Evolutionary conservation across 2,797 vertebrate species (phyloP), one percentile per base, ranked within the genome.

Genomic region (Nasua narica): DNA sequence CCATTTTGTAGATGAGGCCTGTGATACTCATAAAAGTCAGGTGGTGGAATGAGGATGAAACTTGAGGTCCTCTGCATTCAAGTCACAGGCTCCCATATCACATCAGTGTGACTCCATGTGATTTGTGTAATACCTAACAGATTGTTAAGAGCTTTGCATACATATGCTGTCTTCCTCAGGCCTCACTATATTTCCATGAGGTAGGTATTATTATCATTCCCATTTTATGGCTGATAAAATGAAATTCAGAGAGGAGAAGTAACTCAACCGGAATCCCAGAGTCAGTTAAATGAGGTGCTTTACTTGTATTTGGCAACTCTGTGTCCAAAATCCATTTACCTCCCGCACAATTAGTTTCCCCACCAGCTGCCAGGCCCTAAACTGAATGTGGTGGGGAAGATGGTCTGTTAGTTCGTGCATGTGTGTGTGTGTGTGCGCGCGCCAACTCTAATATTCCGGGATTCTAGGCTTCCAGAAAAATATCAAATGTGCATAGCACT

Each of bases 341-440:
- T 29, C 50, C 23, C 0, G 27, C 6, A 35, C 15, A 11, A 5
- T 18, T 9, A 46, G 18, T 87, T 56, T 90, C 6, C 60, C 11
- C 19, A 40, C 50, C n/a, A 83, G 35, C 19, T 69, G 23, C 40
- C 29, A 83, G 43, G 7, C 13, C 23, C 27, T 19, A 27, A n/a
- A 29, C 35, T 35, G 40, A 90, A 13, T 19, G 4, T 12, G 4
- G 7, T 23, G 3, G 27, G 32, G 43, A 83, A 92, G 37, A 60
- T 72, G 10, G 40, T 52, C 29, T 78, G 3, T 60, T 56, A 16
- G 35, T 29, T 69, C 79, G 2, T 13, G n/a, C 40, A 1, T 9
- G 32, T 37, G 23, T 19, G 10, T 56, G 19, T 11, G 19, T 5
- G 9, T 4, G 8, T 3, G 8, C 0, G 1, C 1, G 1, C 1